Evolutionary conservation across 2,888 invertebrate species (phyloP), one percentile per base, ranked within the genome.

Genomic region (Nezara viridula): DNA sequence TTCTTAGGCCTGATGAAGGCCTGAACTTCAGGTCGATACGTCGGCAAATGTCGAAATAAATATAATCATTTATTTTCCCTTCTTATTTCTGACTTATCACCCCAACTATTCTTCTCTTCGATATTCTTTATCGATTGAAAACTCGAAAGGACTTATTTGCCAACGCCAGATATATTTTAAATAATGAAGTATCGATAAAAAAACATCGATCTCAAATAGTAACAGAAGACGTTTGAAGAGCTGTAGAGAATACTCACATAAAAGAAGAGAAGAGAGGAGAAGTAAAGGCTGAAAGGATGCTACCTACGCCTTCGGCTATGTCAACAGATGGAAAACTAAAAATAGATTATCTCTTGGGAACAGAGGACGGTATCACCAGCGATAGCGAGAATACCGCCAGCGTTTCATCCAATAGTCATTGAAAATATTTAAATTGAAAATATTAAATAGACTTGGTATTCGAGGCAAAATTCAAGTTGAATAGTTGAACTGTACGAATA

Each of bases 321-420:
- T 81, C 40, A 81, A 81, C 81, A 81, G 77, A 77, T 47, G 81
- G n/a, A 47, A n/a, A 81, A n/a, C 81, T 81, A 81, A 44, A 81
- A 81, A 81, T 81, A 81, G 81, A 81, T 47, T 81, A 81, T 81
- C 81, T 81, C 81, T 81, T 44, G 44, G 40, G 81, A 60, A 40
- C 81, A 47, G 44, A 81, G 81, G 24, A 44, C 81, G 44, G 81
- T 47, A 81, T 73, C 66, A 73, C 5, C 4, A 21, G 66, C 16
- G 66, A 73, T 73, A 73, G 66, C 9, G 66, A 0, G 32, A 37
- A 37, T 73, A 32, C 37, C 7, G 16, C 1, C 37, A 37, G 66
- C 37, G 5, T 73, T 37, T 19, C 37, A 73, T 73, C 37, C 0
- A 73, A 4, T 16, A 44, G 44, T 44, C 44, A 44, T 44, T 10